phyloP scores from a whole-genome alignment of 2,888 invertebrate genomes.

The Neoascia interrupta region DNA sequence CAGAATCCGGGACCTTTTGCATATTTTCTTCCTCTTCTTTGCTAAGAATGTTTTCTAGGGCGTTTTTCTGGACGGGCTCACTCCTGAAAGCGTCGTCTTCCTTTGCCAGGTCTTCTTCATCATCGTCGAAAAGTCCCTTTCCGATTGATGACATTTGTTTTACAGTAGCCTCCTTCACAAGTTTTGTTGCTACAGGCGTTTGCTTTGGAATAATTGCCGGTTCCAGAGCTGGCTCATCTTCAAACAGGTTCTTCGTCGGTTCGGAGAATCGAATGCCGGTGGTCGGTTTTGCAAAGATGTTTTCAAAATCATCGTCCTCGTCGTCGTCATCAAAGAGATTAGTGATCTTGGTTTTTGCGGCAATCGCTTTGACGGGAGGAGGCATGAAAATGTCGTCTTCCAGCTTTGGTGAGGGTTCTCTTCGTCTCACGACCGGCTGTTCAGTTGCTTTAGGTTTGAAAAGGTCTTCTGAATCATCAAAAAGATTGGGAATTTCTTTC shows the following conservation, averaged over 20 bases:
- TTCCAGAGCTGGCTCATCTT: constrained; percentile 14
- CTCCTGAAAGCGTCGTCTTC: constrained; percentile 19
- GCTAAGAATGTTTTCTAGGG: constrained; percentile 1
- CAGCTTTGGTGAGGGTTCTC: background rate
- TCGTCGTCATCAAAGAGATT: constrained; percentile 60
- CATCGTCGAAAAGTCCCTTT: constrained; percentile 45
- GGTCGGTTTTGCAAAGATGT: constrained; percentile 45
- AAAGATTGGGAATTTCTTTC: constrained; percentile 16
- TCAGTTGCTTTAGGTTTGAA: constrained; percentile 7
- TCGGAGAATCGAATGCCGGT: constrained; percentile 6
- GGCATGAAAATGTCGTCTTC: constrained; percentile 34
- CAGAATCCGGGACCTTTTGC: too few species aligned
- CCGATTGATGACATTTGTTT: background rate
- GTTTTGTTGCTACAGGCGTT: constrained; percentile 2
- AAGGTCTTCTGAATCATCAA: constrained; percentile 49
- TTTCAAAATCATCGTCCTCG: constrained; percentile 61
- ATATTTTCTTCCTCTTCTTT: background rate
- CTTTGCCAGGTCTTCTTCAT: constrained; percentile 24
- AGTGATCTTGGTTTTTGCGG: constrained; percentile 2
- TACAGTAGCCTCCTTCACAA: background rate
- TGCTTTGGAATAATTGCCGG: background rate
- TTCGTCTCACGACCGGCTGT: background rate
- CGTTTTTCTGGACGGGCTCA: background rate
- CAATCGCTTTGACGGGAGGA: background rate
- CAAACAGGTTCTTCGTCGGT: constrained; percentile 44